Base-by-base conservation (phyloP, 2,113 vertebrate species). In the Mugil cephalus region DNA sequence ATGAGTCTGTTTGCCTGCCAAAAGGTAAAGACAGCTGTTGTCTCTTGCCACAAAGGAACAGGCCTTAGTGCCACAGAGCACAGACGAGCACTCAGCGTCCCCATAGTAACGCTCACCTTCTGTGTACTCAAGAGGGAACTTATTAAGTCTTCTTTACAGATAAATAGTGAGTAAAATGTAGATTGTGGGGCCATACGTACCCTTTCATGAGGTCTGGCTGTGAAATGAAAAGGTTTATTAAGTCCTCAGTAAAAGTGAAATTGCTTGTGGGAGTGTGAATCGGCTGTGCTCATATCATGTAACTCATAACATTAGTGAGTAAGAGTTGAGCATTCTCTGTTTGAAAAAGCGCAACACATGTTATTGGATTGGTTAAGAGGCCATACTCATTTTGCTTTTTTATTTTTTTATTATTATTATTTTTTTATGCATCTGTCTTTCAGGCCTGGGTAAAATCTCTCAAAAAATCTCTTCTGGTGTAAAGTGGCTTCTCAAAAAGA, bases 21-120 rank as follows among this genome's bases (percentile, higher is more conserved):
- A 92, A 30, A 92, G 85, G 93, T 92, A 92, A 93, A 93, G 93
- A 92, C 90, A 93, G 91, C 91, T 93, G 93, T 91, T 92, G 88
- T 83, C 85, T 85, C 71, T 82, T 52, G 64, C 83, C 87, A 91
- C 90, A 89, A 91, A 90, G 87, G 83, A 91, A 61, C 83, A 69
- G 84, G 67, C 79, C 78, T 60, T 67, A 30, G 80, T 69, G 71
- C 79, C 69, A 73, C 45, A 1, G 80, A 79, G 77, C 77, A 84
- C 74, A 78, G 83, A 70, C 81, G 54, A 85, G 85, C 85, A 60
- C 81, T 70, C 53, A 11, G 40, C 47, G 13, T 92, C 89, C 80
- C 88, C 89, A 92, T 91, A 90, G 91, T 91, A 87, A 92, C 89
- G 24, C 68, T 76, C 72, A 83, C 89, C 77, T 87, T 70, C 40